Conservation (phyloP, 2,113 vertebrate species). For the Struthio camelus region DNA sequence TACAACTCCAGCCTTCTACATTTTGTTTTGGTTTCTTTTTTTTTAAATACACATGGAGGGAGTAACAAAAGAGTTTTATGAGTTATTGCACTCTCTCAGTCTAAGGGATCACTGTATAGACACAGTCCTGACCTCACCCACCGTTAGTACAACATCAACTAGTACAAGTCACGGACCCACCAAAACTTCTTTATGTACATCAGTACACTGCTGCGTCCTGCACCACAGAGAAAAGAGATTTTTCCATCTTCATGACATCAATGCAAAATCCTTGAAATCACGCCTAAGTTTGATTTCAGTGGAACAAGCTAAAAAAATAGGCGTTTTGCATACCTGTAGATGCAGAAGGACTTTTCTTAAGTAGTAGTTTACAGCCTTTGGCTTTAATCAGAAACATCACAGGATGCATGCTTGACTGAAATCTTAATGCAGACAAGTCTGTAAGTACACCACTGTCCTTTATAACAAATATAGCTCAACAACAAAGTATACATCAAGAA, state of each 20-base stretch:
- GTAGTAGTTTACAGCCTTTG: not conserved
- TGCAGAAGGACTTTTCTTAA: not conserved
- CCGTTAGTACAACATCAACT: not conserved
- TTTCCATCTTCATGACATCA: not conserved
- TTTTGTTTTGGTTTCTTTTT: not conserved
- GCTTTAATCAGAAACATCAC: not conserved
- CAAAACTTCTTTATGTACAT: not conserved
- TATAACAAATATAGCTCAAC: not conserved
- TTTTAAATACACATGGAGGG: not conserved
- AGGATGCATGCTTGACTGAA: not conserved
- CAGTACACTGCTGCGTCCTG: not conserved
- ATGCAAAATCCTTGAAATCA: not conserved
- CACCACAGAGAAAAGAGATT: not conserved
- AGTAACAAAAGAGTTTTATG: fast-evolving
- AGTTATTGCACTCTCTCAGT: not conserved
- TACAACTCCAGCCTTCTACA: too few species aligned
- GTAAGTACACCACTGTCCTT: not conserved
- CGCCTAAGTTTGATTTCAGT: not conserved
- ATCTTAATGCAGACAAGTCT: not conserved
- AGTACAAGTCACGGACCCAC: not conserved
- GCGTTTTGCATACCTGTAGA: not conserved
- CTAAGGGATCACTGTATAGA: not conserved
- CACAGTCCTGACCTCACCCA: not conserved
- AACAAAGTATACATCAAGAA: not conserved
- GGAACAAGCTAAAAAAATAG: not conserved